Conservation (phyloP, 2,113 vertebrate species). For the Tachysurus fulvidraco region DNA sequence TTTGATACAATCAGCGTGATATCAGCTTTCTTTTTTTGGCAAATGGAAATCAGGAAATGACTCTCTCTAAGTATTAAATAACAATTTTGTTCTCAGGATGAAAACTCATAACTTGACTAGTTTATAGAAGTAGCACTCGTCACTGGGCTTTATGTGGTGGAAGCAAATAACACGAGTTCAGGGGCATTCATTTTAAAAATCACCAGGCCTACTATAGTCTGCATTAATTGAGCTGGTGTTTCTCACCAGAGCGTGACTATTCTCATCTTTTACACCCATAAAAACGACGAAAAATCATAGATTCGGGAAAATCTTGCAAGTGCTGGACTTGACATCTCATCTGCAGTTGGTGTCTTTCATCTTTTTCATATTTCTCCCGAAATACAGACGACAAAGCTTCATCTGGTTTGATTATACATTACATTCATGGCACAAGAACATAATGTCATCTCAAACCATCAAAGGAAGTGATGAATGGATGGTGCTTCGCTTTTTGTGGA, state of each 20-base stretch:
- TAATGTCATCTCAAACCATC: not conserved
- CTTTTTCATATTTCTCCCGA: not conserved
- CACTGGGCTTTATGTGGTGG: not conserved
- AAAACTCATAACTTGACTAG: not conserved
- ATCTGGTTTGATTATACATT: not conserved
- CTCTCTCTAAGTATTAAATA: not conserved
- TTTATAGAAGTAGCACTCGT: too few relatives aligned
- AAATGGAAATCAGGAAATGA: not conserved
- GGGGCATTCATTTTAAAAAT: not conserved
- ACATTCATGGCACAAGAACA: not conserved
- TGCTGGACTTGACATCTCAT: too few relatives aligned
- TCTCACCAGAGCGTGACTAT: not conserved
- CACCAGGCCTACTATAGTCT: not conserved
- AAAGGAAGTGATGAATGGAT: not conserved
- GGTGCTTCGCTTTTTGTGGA: not conserved
- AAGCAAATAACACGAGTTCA: not conserved
- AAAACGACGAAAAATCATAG: not conserved
- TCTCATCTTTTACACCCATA: not conserved
- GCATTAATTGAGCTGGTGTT: not conserved
- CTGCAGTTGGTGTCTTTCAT: not conserved
- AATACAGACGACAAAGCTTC: not conserved
- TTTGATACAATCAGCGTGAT: not conserved
- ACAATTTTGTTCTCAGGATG: not conserved
- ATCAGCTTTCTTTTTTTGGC: not conserved
- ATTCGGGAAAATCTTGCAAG: not conserved